These are phyloP conservation scores for Myodes glareolus DNA, from an alignment of 2,113 vertebrate genomes.

Conservation along the genomic window DNA sequence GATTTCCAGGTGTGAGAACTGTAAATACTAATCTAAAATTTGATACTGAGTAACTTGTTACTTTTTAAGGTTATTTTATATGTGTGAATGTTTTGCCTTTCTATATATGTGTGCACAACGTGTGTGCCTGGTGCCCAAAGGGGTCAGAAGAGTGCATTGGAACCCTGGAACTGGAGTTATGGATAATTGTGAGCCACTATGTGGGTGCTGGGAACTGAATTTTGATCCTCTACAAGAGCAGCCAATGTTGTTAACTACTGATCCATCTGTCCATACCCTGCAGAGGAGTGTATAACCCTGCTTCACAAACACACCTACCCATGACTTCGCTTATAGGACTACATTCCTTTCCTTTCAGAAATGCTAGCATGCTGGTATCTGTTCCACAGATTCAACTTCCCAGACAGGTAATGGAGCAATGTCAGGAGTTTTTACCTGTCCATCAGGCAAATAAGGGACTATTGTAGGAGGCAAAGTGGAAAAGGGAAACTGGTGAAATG, in stretches of 20 bases:
- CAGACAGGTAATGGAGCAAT: not conserved
- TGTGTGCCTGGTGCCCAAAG: not conserved
- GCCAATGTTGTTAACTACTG: not conserved
- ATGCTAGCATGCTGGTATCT: not conserved
- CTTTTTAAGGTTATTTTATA: not conserved
- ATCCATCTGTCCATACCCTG: not conserved
- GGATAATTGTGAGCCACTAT: not conserved
- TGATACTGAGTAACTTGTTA: not conserved
- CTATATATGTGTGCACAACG: not conserved
- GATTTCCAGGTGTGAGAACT: not conserved
- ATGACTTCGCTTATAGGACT: not conserved
- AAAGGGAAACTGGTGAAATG: not conserved
- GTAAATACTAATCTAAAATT: not conserved
- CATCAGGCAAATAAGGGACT: not conserved
- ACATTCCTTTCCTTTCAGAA: not conserved
- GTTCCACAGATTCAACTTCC: slow-evolving; percentile 4
- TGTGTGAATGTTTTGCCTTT: not conserved
- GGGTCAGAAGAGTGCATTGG: not conserved
- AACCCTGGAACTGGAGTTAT: not conserved
- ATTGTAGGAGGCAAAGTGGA: not conserved
- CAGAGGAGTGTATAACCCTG: not conserved
- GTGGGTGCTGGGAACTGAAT: not conserved
- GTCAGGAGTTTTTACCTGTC: not conserved
- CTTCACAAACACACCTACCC: not conserved
- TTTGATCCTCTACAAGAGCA: not conserved